phyloP scores from a whole-genome alignment of 2,797 vertebrate genomes.

The Octomys mimax region DNA sequence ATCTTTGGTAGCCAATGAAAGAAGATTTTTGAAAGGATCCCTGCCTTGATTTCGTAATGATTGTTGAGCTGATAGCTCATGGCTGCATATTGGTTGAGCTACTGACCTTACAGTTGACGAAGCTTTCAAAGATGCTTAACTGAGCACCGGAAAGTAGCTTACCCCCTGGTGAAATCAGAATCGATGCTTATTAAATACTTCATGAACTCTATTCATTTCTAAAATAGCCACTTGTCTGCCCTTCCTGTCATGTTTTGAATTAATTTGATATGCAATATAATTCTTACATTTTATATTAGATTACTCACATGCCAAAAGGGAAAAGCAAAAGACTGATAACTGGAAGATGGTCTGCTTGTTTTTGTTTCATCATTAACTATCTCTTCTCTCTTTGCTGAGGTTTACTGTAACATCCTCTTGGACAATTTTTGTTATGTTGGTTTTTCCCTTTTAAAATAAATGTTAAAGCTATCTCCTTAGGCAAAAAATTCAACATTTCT shows the following conservation, averaged over 20 bases:
- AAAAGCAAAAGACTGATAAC: background rate
- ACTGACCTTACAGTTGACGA: constrained; percentile 56
- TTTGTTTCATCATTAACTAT: background rate
- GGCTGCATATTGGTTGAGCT: constrained; percentile 50
- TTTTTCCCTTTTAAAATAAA: background rate
- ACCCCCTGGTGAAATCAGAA: constrained; percentile 74
- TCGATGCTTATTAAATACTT: constrained; percentile 85
- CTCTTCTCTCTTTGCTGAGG: background rate
- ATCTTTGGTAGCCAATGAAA: background rate
- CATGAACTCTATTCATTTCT: constrained; percentile 83
- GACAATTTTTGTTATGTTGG: background rate
- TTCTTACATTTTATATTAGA: constrained; percentile 78
- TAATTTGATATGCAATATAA: constrained; percentile 80
- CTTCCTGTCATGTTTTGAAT: constrained; percentile 80
- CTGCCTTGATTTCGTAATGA: constrained; percentile 14
- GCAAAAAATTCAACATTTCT: background rate
- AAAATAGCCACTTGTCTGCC: constrained; percentile 80
- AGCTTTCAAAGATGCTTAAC: constrained; percentile 75
- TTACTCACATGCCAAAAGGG: constrained; percentile 66
- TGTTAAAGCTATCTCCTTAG: background rate
- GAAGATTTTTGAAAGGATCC: background rate
- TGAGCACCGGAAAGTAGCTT: constrained; percentile 68
- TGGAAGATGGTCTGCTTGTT: background rate
- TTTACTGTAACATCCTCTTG: background rate
- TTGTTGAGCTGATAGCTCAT: background rate